Evolutionary conservation across 2,888 invertebrate species (phyloP).

Genomic region (Pseudoips prasinana): DNA sequence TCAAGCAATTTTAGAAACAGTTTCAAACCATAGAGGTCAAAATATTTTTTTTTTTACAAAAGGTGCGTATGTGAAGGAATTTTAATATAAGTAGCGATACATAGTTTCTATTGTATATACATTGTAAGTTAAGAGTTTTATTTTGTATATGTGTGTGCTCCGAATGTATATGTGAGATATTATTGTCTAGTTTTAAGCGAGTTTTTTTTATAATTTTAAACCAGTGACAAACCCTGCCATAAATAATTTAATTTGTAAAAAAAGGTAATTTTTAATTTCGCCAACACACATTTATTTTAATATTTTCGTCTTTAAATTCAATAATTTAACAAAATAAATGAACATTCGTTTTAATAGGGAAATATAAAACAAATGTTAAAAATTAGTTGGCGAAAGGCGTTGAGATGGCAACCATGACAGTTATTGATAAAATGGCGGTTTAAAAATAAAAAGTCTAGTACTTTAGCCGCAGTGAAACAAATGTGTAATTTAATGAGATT

Average conservation of each 20-base stretch:
- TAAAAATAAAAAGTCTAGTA: constrained; percentile 14
- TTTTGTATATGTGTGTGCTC: constrained; percentile 76
- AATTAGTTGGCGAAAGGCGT: no score
- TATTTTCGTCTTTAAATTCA: no score
- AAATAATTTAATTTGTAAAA: constrained; percentile 23
- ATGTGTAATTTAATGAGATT: constrained; percentile 54
- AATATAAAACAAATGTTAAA: no score
- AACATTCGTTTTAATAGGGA: neutral
- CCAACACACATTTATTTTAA: no score
- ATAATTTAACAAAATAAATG: constrained; percentile 13
- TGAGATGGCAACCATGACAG: constrained; percentile 10
- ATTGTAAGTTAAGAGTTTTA: constrained; percentile 40
- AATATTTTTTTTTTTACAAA: neutral
- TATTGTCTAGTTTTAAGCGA: constrained; percentile 50
- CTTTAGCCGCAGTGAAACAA: constrained; percentile 23
- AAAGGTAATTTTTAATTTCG: no score
- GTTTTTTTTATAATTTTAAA: constrained; percentile 32
- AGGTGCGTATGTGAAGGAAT: constrained; percentile 9
- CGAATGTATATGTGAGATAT: constrained; percentile 70
- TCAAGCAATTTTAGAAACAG: neutral
- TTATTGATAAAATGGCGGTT: constrained; percentile 17
- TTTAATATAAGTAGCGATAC: constrained; percentile 33
- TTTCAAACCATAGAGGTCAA: neutral
- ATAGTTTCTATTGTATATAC: constrained; percentile 36
- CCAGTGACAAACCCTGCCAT: constrained; percentile 34